Evolutionary conservation across 1,140 invertebrate genomes (phyloP).

Genomic region (Camponotus floridanus): DNA sequence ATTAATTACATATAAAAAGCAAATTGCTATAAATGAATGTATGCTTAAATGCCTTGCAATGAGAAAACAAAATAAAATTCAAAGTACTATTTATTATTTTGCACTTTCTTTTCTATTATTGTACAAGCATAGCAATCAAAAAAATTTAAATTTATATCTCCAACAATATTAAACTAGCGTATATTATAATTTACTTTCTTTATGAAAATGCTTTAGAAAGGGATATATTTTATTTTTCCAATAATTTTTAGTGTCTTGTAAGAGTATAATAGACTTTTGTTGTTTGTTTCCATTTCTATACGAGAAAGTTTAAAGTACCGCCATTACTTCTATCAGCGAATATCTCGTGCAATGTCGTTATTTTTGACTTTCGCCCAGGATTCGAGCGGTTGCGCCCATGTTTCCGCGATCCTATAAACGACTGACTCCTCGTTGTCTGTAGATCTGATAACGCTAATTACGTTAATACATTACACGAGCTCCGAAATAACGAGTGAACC

Average conservation of each 20-base stretch:
- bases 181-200: not conserved
- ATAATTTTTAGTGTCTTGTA: not conserved
- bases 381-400: conserved; percentile 11
- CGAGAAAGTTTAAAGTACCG: not conserved
- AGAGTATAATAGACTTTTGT: not conserved
- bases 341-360: conserved; percentile 39
- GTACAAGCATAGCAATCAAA: not conserved
- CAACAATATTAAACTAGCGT: not conserved
- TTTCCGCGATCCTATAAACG: conserved; percentile 61
- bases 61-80: conserved; percentile 10
- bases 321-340: conserved; percentile 7
- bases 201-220: no score
- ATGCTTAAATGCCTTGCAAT: not conserved
- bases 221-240: not conserved
- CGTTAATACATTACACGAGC: conserved; percentile 65
- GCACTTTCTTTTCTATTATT: not conserved
- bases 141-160: not conserved
- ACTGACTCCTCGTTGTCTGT: conserved; percentile 66
- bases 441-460: conserved; percentile 75
- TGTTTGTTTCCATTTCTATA: not conserved
- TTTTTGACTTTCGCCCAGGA: conserved; percentile 9
- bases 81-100: not conserved
- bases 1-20: not conserved
- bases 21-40: not conserved
- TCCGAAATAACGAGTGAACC: conserved; percentile 71